A percentile compares a stretch with the other conserved stretches of the same genome.
phyloP scores from a whole-genome alignment of 1,140 invertebrate species.

The Cyphomyrmex costatus region DNA sequence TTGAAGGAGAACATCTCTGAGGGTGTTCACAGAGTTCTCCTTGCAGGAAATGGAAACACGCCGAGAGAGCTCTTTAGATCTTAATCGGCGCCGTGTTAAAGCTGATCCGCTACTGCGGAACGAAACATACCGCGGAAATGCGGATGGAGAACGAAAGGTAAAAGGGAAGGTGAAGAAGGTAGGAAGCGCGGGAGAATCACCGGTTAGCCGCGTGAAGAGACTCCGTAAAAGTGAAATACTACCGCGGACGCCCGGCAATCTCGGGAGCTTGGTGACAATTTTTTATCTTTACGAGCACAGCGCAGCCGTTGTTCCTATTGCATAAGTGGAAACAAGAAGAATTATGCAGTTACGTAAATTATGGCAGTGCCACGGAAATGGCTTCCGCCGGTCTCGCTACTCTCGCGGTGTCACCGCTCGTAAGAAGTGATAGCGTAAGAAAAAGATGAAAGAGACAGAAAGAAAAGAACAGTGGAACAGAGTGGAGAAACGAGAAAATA shows the following conservation, averaged over 20 bases:
- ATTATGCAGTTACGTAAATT: conserved; percentile 85
- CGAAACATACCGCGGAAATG: background rate
- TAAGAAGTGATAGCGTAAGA: conserved; percentile 48
- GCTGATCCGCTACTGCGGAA: background rate
- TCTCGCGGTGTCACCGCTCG: conserved; percentile 36
- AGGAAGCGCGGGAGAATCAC: conserved; percentile 56
- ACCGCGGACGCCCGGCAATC: conserved; percentile 74
- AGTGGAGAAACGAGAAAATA: background rate
- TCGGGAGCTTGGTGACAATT: conserved; percentile 80
- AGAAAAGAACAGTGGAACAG: background rate
- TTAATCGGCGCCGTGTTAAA: conserved; percentile 49
- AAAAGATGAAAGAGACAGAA: conserved; percentile 18
- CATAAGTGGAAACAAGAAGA: conserved; percentile 83
- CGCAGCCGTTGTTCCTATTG: conserved; percentile 78
- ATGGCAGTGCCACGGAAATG: conserved; percentile 80
- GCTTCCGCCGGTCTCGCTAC: conserved; percentile 64
- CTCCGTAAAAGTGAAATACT: conserved; percentile 81
- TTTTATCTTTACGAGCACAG: conserved; percentile 82
- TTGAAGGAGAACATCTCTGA: background rate
- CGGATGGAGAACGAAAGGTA: background rate
- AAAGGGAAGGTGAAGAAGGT: background rate
- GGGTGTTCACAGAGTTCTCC: conserved; percentile 20
- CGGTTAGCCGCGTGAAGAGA: conserved; percentile 70
- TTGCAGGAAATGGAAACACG: conserved; percentile 51
- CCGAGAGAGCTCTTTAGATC: conserved; percentile 47